Percentiles rank a stretch among this genome's conserved stretches.
phyloP scores from a whole-genome alignment of 1,140 invertebrate species.

The Aphis craccivora region DNA sequence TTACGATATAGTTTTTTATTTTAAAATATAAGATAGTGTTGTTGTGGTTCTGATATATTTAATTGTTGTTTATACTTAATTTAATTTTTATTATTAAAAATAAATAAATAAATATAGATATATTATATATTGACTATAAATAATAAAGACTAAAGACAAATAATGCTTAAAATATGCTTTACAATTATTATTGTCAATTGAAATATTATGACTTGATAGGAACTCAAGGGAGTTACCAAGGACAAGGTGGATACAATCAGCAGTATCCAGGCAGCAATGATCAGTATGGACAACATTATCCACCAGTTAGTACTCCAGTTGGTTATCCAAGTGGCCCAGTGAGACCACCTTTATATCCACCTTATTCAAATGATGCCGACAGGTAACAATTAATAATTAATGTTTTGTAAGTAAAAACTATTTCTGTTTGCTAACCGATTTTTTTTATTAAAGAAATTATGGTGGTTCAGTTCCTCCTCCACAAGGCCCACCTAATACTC shows the following conservation, averaged over 20 bases:
- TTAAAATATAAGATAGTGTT: background rate
- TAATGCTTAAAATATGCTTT: slow-evolving; percentile 37
- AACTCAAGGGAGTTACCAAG: slow-evolving; percentile 69
- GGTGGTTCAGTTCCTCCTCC: slow-evolving; percentile 47
- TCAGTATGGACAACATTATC: slow-evolving; percentile 64
- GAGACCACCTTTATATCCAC: slow-evolving; percentile 71
- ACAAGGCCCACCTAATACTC: slow-evolving; percentile 57
- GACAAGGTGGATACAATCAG: slow-evolving; percentile 67
- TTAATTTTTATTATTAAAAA: too few relatives aligned
- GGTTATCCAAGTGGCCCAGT: slow-evolving; percentile 43
- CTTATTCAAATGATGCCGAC: slow-evolving; percentile 76
- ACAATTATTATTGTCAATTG: slow-evolving; percentile 47
- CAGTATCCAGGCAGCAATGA: slow-evolving; percentile 65
- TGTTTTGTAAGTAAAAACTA: background rate
- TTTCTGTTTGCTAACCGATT: background rate
- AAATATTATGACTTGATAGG: slow-evolving; percentile 52
- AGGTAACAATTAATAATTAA: slow-evolving; percentile 65
- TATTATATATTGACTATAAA: background rate
- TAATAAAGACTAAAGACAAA: background rate
- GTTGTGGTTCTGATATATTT: background rate
- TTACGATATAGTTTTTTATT: background rate
- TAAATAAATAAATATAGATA: background rate
- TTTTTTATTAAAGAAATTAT: slow-evolving; percentile 31
- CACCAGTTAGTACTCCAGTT: slow-evolving; percentile 39
- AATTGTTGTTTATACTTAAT: background rate